phyloP scores from a whole-genome alignment of 2,113 vertebrate species.

The Oreochromis niloticus region DNA sequence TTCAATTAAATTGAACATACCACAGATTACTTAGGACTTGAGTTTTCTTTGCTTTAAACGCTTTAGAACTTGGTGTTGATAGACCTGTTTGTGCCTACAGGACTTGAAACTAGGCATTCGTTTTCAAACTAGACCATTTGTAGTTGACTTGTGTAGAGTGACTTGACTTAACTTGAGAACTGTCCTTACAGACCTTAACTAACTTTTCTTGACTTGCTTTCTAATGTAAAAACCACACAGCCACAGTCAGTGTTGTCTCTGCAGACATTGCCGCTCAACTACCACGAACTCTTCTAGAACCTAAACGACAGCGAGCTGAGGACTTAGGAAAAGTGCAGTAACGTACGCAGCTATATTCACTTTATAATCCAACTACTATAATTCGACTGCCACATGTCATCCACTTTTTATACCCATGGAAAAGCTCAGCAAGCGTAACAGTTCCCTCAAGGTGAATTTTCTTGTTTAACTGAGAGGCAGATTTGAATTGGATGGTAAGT shows the following conservation, averaged over 20 bases:
- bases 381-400: not conserved
- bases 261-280: not conserved
- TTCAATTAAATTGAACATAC: not conserved
- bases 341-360: not conserved
- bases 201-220: not conserved
- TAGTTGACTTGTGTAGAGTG: not conserved
- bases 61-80: rapidly evolving
- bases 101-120: not conserved
- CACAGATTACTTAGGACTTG: not conserved
- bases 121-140: not conserved
- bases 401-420: not conserved
- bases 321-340: not conserved
- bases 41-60: not conserved
- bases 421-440: not conserved
- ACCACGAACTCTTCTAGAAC: not conserved
- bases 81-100: not conserved
- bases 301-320: not conserved
- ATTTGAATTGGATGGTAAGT: not conserved
- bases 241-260: not conserved
- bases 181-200: not conserved
- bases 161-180: not conserved
- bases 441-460: not conserved
- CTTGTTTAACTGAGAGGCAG: not conserved
- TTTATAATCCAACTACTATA: not conserved
- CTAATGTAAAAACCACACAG: not conserved